Evolutionary conservation across 2,888 invertebrate genomes (phyloP), one percentile per base, ranked within the genome.

Genomic region (Cataglyphis rosenhaueri): DNA sequence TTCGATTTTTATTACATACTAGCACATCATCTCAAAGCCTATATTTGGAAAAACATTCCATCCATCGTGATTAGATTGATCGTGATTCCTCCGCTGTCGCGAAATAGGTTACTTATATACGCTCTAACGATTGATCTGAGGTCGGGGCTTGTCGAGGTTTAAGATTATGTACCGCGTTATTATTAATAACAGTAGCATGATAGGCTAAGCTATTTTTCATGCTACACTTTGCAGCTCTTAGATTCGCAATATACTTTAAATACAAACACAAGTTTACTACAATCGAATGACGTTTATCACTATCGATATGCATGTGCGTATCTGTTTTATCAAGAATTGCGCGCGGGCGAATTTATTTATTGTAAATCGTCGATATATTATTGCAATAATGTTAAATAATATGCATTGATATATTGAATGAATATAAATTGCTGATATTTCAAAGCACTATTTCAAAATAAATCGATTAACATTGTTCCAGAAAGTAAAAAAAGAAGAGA

Each of bases 1-100:
- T 93, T 93, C 92, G 90, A 92, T 93, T 93, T 91, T 92, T 92
- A 82, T 91, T 89, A 90, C 84, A 88, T 83, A 79, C 86, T 89
- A 85, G 87, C 90, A 89, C 88, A 87, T 89, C 87, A 76, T 87
- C 82, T 86, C 71, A 8, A 8, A 82, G 87, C 89, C 88, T 89
- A 86, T 81, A 89, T 91, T 88, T 86, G 48, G 66, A 82, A 82
- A 87, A 64, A 89, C 90, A 91, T 92, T 92, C 91, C 91, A 92
- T 91, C 91, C 92, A 91, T 78, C 70, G 78, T 70, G 44, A 78
- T 88, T 91, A 91, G 84, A 90, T 44, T 15, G 44, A 44, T 44
- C 44, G 44, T 44, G 44, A 44, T 44, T 44, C 44, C 84, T 89
- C 86, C 83, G 85, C 84, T 78, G 52, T 52, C 70, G 86, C 84